These are phyloP conservation scores for Pristionchus maxplancki DNA, from an alignment of 2,888 invertebrate species.

Conservation along the genomic window DNA sequence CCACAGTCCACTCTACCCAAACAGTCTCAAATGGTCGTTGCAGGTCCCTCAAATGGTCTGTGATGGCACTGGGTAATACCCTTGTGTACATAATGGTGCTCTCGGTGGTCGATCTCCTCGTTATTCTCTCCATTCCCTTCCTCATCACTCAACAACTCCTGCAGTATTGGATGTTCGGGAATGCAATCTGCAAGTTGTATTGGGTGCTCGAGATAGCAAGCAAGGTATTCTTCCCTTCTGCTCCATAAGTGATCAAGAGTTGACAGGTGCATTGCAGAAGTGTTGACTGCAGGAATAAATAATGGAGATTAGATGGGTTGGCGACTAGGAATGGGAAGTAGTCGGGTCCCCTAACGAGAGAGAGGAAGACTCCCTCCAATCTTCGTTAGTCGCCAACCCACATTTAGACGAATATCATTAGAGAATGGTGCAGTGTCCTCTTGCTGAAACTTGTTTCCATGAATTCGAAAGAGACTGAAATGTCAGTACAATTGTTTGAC, in stretches of 20 bases:
- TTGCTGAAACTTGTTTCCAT: not conserved
- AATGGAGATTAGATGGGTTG: conserved; percentile 5
- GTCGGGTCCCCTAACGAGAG: not conserved
- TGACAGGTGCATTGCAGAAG: conserved; percentile 25
- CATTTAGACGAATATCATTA: conserved; percentile 12
- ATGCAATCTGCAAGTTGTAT: conserved; percentile 64
- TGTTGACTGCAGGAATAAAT: conserved; percentile 49
- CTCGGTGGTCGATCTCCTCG: conserved; percentile 65
- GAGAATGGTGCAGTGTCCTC: not conserved
- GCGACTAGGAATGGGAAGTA: not conserved
- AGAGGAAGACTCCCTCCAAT: not conserved
- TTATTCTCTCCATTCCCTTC: conserved; percentile 66
- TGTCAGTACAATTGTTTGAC: conserved; percentile 27
- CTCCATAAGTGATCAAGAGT: conserved; percentile 31
- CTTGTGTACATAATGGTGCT: conserved; percentile 67
- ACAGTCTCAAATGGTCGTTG: too few species aligned
- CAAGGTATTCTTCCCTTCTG: conserved; percentile 59
- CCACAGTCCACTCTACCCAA: not conserved
- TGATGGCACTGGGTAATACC: conserved; percentile 68
- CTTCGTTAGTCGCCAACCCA: not conserved
- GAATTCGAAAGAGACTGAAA: not conserved
- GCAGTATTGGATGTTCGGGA: conserved; percentile 68
- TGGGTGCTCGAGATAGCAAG: conserved; percentile 65
- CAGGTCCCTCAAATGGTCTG: conserved; percentile 68
- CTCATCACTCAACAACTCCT: conserved; percentile 58